Conservation (phyloP, 2,113 vertebrate genomes). For the Brachyhypopomus occidentalis region DNA sequence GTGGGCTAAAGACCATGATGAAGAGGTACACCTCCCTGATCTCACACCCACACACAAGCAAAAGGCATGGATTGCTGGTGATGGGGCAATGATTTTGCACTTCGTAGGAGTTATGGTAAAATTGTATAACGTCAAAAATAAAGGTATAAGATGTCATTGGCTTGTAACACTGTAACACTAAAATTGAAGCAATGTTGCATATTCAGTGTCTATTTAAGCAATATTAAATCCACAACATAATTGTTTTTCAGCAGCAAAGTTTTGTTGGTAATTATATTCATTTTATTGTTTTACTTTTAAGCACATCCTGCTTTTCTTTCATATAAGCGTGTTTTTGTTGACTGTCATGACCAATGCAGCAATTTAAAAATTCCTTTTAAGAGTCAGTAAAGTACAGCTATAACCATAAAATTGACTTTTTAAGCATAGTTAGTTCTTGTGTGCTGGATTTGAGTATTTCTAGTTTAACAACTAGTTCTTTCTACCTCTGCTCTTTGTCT, state of each 20-base stretch:
- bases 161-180: neutral
- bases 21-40: conserved; percentile 78
- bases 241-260: neutral
- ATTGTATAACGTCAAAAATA: neutral
- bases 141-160: neutral
- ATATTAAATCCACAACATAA: neutral
- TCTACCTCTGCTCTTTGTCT: neutral
- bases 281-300: too few relatives aligned
- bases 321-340: too few relatives aligned
- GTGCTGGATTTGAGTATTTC: too few relatives aligned
- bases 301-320: too few relatives aligned
- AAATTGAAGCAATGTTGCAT: neutral
- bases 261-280: neutral
- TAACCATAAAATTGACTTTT: neutral
- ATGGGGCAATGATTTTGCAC: neutral
- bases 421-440: too few relatives aligned
- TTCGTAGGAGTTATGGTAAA: neutral
- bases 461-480: too few relatives aligned
- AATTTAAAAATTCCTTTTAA: too few relatives aligned
- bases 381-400: too few relatives aligned
- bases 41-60: too few relatives aligned
- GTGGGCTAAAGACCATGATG: conserved; percentile 92
- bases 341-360: too few relatives aligned
- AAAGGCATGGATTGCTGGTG: too few relatives aligned
- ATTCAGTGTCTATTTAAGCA: neutral